phyloP scores from a whole-genome alignment of 2,797 vertebrate species.

The Gymnoscopelus braueri region DNA sequence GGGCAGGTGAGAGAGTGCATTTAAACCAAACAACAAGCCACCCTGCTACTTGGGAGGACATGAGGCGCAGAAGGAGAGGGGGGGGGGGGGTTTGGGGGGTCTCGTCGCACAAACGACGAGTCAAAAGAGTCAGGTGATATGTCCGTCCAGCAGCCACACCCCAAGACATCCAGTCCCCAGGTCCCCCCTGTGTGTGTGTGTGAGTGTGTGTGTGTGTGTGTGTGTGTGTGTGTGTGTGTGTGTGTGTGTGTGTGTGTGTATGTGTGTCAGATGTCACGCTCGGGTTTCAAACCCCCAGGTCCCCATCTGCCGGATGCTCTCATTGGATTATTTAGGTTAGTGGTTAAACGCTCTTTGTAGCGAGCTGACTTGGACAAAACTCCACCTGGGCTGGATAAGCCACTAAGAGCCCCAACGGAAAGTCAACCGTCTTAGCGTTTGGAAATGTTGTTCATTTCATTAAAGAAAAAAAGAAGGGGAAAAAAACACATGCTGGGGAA shows the following conservation, averaged over 20 bases:
- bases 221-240: background rate
- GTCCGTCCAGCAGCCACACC: conserved; percentile 63
- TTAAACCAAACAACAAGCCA: conserved; percentile 40
- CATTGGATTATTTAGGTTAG: conserved; percentile 84
- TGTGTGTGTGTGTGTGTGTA: conserved; percentile 19
- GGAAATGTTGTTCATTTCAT: conserved; percentile 25
- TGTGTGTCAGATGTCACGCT: conserved; percentile 78
- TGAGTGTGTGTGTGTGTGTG: background rate
- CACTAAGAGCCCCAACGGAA: conserved; percentile 36
- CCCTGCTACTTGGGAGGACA: conserved; percentile 31
- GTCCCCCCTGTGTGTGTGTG: conserved; percentile 45
- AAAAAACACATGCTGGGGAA: conserved; percentile 2
- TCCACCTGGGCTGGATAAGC: conserved; percentile 67
- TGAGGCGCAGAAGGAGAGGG: background rate
- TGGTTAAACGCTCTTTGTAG: conserved; percentile 83
- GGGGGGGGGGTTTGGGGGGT: conserved; percentile 43
- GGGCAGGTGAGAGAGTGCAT: conserved; percentile 39
- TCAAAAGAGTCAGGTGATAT: conserved; percentile 57
- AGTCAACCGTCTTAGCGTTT: conserved; percentile 17
- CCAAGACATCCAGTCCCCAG: conserved; percentile 61
- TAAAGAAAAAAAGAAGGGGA: too few species aligned
- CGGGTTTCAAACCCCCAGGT: conserved; percentile 68
- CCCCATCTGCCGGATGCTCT: conserved; percentile 78
- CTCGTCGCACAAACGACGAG: too few species aligned
- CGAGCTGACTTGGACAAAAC: conserved; percentile 74